Evolutionary conservation across 2,113 vertebrate genomes (phyloP), one percentile per base, ranked within the genome.

Genomic region (Gallinago paraguaiae): DNA sequence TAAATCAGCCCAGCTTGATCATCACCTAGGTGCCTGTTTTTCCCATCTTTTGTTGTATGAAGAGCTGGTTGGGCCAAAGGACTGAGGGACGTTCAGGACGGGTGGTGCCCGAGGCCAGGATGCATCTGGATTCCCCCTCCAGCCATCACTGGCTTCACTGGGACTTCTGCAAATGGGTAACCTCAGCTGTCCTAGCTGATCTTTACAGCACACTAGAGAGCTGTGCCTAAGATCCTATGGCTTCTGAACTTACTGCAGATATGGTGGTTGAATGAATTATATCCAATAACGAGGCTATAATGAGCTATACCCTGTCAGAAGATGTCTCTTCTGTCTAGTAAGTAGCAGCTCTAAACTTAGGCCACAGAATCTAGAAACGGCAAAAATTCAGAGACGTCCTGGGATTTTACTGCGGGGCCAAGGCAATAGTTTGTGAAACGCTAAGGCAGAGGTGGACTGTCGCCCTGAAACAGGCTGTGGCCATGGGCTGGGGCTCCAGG

Each of bases 61-160:
- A 33, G 50, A 51, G 27, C 39, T 64, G 25, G 24, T 82, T 45
- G 53, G 70, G 82, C 57, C 60, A 71, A 86, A 54, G 30, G 13
- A 48, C 28, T 10, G 51, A 75, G 60, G 17, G 43, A 59, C 2
- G 1, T 39, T 63, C 85, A 70, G 63, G 46, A 69, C n/a, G 37
- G 54, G 22, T 0, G 2, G 24, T 77, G 19, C 31, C 51, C 0
- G 0, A 63, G 37, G 51, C 30, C 35, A 30, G 53, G 23, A 39
- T 89, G 61, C 78, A 56, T 31, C 14, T 65, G 31, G 10, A 17
- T 50, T 84, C 17, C 11, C 33, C 48, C 54, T 67, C 31, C 76
- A 92, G 33, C 51, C 31, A 33, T 17, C 22, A 17, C 53, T 2
- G 0, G 41, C 43, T 90, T 54, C 74, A 45, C 5, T 41, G 43